Conservation (phyloP, 2,797 vertebrate species). For the Rhinophrynus dorsalis region DNA sequence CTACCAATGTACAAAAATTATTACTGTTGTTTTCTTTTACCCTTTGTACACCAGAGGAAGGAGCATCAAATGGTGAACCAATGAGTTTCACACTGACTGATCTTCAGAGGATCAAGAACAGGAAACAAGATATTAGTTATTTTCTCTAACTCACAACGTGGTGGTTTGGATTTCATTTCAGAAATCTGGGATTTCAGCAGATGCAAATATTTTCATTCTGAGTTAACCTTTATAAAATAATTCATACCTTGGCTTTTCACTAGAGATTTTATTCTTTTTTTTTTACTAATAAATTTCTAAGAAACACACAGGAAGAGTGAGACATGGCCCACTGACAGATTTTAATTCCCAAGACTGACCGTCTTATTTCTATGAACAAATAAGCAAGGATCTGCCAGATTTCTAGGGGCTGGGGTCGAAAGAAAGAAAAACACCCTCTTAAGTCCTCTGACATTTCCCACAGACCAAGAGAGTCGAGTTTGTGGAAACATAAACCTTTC, state of each 20-base stretch:
- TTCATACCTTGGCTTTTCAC: not conserved
- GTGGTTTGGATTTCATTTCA: no score
- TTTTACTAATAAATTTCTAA: slow-evolving; percentile 16
- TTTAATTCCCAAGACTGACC: not conserved
- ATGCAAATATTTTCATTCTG: not conserved
- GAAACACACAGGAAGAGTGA: slow-evolving; percentile 17
- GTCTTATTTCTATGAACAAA: slow-evolving; percentile 29
- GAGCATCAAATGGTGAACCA: no score
- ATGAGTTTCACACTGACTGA: no score
- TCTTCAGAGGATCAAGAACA: no score
- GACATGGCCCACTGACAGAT: slow-evolving; percentile 13
- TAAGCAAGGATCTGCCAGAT: slow-evolving; percentile 33
- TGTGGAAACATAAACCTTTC: slow-evolving; percentile 7
- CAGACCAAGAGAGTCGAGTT: slow-evolving; percentile 3
- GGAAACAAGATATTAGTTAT: no score
- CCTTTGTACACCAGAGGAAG: no score
- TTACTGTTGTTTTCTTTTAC: no score
- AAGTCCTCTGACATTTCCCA: slow-evolving; percentile 33
- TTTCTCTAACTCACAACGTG: no score
- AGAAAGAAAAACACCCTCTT: slow-evolving; percentile 14
- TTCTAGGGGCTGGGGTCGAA: slow-evolving; percentile 25
- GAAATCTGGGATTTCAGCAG: not conserved
- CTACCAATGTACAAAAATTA: no score
- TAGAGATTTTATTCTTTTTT: not conserved
- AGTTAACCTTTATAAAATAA: not conserved